phyloP scores from a whole-genome alignment of 2,113 vertebrate genomes.

The Tricholaema leucomelas region DNA sequence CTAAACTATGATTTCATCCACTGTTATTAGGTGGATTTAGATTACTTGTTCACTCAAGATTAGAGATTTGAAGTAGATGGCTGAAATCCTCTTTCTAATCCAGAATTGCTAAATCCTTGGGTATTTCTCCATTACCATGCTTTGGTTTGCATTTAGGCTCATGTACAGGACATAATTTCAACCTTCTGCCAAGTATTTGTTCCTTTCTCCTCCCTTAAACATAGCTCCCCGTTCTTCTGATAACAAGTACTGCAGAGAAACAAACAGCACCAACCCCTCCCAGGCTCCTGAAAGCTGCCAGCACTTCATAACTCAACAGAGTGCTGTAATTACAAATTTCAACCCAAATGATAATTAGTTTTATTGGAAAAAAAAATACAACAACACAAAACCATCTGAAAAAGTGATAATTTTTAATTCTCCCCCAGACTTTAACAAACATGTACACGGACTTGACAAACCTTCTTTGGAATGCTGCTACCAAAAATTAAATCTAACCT shows the following conservation, averaged over 20 bases:
- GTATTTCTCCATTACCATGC: neutral
- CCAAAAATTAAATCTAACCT: neutral
- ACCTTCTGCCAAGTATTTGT: neutral
- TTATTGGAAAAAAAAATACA: neutral
- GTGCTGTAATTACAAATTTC: neutral
- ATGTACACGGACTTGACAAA: neutral
- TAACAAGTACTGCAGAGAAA: neutral
- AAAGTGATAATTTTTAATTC: neutral
- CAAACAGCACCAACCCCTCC: neutral
- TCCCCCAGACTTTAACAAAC: neutral
- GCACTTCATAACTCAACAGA: neutral
- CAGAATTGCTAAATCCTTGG: constrained; percentile 60
- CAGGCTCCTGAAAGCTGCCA: neutral
- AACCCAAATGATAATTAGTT: neutral
- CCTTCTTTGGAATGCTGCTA: neutral
- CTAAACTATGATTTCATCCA: constrained; percentile 19
- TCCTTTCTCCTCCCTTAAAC: neutral
- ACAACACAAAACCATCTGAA: neutral
- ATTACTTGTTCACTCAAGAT: constrained; percentile 59
- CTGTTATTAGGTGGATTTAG: constrained; percentile 63
- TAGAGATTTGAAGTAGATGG: constrained; percentile 55
- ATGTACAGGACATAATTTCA: constrained; percentile 19
- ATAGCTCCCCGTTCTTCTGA: neutral
- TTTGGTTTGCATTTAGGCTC: constrained; percentile 37
- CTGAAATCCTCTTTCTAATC: constrained; percentile 64